phyloP scores from a whole-genome alignment of 2,888 invertebrate genomes.

The Barypeithes pellucidus region DNA sequence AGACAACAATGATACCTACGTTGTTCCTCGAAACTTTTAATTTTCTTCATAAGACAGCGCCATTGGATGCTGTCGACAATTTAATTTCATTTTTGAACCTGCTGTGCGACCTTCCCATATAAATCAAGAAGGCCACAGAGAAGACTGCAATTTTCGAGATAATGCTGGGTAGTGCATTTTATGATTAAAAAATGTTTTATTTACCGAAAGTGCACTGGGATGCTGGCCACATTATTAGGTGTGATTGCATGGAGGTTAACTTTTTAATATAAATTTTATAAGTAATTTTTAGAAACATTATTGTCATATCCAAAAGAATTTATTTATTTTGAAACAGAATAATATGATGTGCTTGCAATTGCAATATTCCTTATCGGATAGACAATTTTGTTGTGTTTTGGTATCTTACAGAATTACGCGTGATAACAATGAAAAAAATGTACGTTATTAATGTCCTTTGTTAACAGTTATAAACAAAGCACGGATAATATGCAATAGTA shows the following conservation, averaged over 20 bases:
- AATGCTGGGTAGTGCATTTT: slow-evolving; percentile 35
- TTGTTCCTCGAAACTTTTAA: slow-evolving; percentile 45
- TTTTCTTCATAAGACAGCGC: slow-evolving; percentile 38
- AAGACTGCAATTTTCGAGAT: slow-evolving; percentile 44
- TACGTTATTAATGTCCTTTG: too few relatives aligned
- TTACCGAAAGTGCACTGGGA: slow-evolving; percentile 16
- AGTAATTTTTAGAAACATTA: too few relatives aligned
- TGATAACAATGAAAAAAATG: too few relatives aligned
- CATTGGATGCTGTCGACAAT: slow-evolving; percentile 41
- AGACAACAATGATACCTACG: slow-evolving; percentile 43
- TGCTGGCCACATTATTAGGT: neutral
- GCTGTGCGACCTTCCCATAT: slow-evolving; percentile 39
- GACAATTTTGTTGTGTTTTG: too few relatives aligned
- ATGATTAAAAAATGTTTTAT: slow-evolving; percentile 30
- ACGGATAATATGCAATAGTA: too few relatives aligned
- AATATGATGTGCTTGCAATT: too few relatives aligned
- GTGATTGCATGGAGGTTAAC: neutral
- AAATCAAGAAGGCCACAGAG: slow-evolving; percentile 35
- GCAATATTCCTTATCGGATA: too few relatives aligned
- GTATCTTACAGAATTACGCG: too few relatives aligned
- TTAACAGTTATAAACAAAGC: too few relatives aligned
- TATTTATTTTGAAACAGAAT: too few relatives aligned
- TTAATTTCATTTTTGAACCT: slow-evolving; percentile 50
- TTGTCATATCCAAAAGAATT: too few relatives aligned
- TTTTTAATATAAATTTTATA: neutral